These are phyloP conservation scores for Agriotes lineatus DNA, from an alignment of 2,888 invertebrate genomes.

Conservation along the genomic window DNA sequence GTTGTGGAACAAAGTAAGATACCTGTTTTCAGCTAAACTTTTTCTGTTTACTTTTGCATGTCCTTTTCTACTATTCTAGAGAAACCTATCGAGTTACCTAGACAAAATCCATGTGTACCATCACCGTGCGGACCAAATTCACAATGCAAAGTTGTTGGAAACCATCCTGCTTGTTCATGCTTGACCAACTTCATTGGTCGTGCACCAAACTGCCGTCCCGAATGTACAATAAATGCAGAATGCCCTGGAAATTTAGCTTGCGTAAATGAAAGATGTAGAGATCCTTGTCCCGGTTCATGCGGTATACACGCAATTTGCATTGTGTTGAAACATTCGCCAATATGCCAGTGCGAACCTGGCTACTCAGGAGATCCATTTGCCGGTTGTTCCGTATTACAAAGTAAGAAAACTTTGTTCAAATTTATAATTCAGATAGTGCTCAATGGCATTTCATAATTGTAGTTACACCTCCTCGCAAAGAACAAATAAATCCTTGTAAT, in stretches of 20 bases:
- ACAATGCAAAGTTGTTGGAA: conserved; percentile 71
- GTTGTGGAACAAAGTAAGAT: conserved; percentile 77
- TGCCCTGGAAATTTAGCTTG: conserved; percentile 83
- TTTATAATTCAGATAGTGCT: no score
- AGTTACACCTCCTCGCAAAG: no score
- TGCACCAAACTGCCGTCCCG: conserved; percentile 75
- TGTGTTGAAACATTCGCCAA: conserved; percentile 82
- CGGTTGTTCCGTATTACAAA: conserved; percentile 70
- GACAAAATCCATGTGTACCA: conserved; percentile 74
- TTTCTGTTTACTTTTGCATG: conserved; percentile 48
- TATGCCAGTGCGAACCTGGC: conserved; percentile 80
- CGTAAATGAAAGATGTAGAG: conserved; percentile 81
- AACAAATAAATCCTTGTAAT: no score
- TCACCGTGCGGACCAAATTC: conserved; percentile 76
- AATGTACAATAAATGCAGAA: conserved; percentile 78
- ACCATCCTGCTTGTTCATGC: conserved; percentile 73
- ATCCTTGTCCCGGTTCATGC: conserved; percentile 85
- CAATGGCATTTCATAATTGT: no score
- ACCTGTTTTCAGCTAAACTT: conserved; percentile 24
- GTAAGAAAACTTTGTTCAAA: no score
- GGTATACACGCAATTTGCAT: conserved; percentile 81
- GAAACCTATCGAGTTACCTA: conserved; percentile 58
- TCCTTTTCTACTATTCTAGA: conserved; percentile 60
- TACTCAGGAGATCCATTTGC: conserved; percentile 77
- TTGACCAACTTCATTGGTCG: conserved; percentile 72